Conservation (phyloP, 2,797 vertebrate genomes). For the Propithecus perrieri region DNA sequence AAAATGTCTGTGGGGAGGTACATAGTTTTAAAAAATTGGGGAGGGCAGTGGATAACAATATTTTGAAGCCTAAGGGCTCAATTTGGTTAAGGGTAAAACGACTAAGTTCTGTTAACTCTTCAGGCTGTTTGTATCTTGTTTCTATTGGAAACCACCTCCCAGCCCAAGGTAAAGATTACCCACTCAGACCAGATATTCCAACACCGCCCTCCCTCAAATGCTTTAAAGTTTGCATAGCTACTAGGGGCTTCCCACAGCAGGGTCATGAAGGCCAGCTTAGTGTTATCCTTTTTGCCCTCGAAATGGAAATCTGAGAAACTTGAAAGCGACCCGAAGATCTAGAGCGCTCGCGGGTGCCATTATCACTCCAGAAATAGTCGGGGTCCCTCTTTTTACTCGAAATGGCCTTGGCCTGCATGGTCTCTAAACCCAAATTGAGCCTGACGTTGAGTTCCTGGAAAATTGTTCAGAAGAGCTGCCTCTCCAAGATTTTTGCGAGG, state of each 20-base stretch:
- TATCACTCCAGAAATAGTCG: not conserved
- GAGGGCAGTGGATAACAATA: not conserved
- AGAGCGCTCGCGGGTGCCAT: not conserved
- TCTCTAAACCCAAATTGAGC: not conserved
- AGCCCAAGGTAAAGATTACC: not conserved
- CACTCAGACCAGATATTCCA: not conserved
- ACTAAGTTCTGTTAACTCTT: not conserved
- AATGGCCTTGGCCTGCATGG: not conserved
- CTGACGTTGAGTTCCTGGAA: not conserved
- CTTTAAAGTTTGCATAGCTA: not conserved
- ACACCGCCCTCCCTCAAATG: not conserved
- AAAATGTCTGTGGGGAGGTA: not conserved
- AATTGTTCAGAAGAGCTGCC: not conserved
- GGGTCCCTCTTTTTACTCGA: not conserved
- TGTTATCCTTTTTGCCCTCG: not conserved
- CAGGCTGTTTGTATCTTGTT: not conserved
- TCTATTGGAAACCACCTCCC: not conserved
- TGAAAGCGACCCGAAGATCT: not conserved
- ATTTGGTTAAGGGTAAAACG: not conserved
- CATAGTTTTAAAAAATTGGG: not conserved
- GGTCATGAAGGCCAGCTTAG: too few species aligned
- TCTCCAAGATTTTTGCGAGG: not conserved
- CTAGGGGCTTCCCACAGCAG: not conserved
- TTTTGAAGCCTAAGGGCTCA: not conserved
- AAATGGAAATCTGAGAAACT: not conserved